These are phyloP conservation scores for Myocastor coypus DNA, from an alignment of 2,113 vertebrate genomes.

Conservation along the genomic window DNA sequence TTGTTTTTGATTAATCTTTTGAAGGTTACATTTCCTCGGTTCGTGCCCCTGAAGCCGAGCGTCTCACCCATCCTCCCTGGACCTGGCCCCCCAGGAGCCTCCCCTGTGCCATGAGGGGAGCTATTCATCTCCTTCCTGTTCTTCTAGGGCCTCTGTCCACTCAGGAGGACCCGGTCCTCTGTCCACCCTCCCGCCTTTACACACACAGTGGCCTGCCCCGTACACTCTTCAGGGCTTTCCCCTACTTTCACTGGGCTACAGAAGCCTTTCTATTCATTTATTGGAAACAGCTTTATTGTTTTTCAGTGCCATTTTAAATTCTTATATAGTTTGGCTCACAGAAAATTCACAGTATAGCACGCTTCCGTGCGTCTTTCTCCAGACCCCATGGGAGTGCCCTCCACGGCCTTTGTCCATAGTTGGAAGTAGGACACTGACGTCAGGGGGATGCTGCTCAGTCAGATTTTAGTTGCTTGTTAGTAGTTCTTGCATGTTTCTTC, in stretches of 20 bases:
- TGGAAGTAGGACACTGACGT: not conserved
- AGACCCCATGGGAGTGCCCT: not conserved
- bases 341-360: not conserved
- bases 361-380: not conserved
- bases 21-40: not conserved
- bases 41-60: not conserved
- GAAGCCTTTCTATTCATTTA: not conserved
- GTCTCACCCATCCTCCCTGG: not conserved
- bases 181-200: not conserved
- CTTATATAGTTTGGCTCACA: not conserved
- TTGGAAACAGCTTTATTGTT: not conserved
- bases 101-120: not conserved
- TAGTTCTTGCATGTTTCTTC: not conserved
- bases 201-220: not conserved
- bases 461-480: not conserved
- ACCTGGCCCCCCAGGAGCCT: not conserved
- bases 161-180: not conserved
- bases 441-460: not conserved
- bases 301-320: not conserved
- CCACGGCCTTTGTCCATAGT: not conserved
- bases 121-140: not conserved
- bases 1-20: not conserved
- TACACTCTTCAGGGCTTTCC: not conserved
- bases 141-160: no score
- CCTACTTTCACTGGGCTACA: not conserved